Base-by-base conservation (phyloP, 2,888 invertebrate species). In the Leptopterna dolabrata region DNA sequence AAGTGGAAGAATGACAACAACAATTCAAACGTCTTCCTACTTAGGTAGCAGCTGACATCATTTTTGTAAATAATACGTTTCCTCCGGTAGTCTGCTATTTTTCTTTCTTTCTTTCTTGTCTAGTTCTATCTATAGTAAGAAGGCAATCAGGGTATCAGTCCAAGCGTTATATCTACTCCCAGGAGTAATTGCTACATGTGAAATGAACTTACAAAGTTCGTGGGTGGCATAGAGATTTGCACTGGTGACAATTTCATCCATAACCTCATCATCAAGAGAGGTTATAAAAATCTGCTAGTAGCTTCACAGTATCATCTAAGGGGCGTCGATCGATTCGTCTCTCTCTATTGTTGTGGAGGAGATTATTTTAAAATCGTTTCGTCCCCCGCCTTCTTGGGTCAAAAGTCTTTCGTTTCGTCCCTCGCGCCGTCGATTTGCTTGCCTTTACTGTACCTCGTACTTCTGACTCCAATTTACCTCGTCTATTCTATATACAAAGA, bases 1-100 rank as follows among this genome's bases (percentile, higher is more conserved):
- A 78, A 78, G 78, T 78, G 78, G 24, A 78, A 1, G 16, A 78
- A 78, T 78, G 36, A 36, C 11, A 78, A 19, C 36, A 78, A 16
- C 36, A 78, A 41, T 78, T 78, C 78, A 43, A 78, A 78, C 19
- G 36, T 3, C 2, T 78, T 78, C n/a, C 36, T 78, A 43, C 78
- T 78, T 2, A 78, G 13, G n/a, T 16, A 78, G 78, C 13, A 11
- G 36, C 78, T 78, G 3, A 78, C 30, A 41, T 24, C 1, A 36
- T 78, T 78, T 78, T 6, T 24, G 19, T 78, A 30, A 1, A 78
- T 2, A n/a, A 71, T 30, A 71, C 14, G 11, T 78, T 78, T 41
- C 13, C 78, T 30, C 78, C 78, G 14, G n/a, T 78, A 30, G 30
- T 78, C 78, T 11, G 36, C 1, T 3, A 30, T 30, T 36, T 19